Percentiles rank a stretch among this genome's conserved stretches.
Conservation (phyloP, 2,113 vertebrate species). For the Odobenus rosmarus region DNA sequence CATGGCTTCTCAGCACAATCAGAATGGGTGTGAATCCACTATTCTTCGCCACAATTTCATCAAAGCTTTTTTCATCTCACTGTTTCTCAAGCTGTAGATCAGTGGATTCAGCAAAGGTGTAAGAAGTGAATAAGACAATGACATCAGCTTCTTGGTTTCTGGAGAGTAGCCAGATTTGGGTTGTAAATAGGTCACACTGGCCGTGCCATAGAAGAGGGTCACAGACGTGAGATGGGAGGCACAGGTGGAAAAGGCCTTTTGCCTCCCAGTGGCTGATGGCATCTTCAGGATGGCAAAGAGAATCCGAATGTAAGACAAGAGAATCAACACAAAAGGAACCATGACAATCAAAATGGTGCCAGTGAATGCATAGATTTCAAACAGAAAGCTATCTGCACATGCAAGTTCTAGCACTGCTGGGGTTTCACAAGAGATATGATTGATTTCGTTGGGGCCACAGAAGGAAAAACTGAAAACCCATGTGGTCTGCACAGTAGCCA, state of each 20-base stretch:
- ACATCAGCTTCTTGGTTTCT: conserved; percentile 65
- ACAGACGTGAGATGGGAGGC: conserved; percentile 74
- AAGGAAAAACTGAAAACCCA: conserved; percentile 75
- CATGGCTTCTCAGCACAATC: background rate
- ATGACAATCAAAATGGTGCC: conserved; percentile 57
- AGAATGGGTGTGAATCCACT: conserved; percentile 9
- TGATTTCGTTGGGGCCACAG: conserved; percentile 66
- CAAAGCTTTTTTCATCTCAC: conserved; percentile 66
- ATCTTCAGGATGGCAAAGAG: conserved; percentile 73
- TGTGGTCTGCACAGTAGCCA: conserved; percentile 9
- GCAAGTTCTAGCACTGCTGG: conserved; percentile 56
- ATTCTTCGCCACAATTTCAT: conserved; percentile 28
- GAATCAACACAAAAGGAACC: conserved; percentile 63
- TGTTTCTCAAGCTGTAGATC: conserved; percentile 73
- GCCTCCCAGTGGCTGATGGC: conserved; percentile 49
- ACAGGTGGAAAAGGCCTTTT: conserved; percentile 79
- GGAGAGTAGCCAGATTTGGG: background rate
- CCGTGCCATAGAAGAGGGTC: conserved; percentile 62
- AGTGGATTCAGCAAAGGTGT: conserved; percentile 72
- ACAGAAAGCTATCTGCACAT: conserved; percentile 11
- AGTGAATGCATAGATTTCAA: conserved; percentile 70
- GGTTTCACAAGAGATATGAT: conserved; percentile 76
- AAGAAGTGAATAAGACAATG: conserved; percentile 58
- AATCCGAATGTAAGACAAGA: conserved; percentile 70
- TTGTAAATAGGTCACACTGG: no score